Percentiles rank a stretch among this genome's conserved stretches.
These are phyloP conservation scores for Drosophila burlai DNA, from an alignment of 1,140 invertebrate species.

Conservation along the genomic window DNA sequence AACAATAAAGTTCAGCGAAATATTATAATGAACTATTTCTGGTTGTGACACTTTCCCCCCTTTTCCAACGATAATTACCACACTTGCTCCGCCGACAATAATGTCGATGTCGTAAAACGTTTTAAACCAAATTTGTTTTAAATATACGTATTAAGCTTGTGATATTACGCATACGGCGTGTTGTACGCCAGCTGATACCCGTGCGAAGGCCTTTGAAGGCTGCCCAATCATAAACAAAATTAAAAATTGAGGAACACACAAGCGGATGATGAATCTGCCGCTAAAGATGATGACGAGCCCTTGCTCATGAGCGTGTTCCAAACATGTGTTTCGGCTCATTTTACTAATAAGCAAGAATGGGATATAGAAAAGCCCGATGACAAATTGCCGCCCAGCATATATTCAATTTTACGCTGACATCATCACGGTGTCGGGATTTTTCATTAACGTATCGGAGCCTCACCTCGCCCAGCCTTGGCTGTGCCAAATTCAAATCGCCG, in stretches of 20 bases:
- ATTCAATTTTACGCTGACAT: constrained; percentile 66
- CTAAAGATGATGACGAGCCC: constrained; percentile 53
- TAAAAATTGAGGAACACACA: constrained; percentile 33
- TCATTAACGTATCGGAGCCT: constrained; percentile 39
- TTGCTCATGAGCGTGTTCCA: constrained; percentile 12
- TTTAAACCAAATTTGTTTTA: constrained; percentile 45
- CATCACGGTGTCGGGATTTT: constrained; percentile 31
- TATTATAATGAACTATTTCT: constrained; percentile 14
- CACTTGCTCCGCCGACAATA: constrained; percentile 44
- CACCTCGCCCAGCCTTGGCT: neutral
- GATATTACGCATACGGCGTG: constrained; percentile 64
- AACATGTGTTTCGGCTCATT: constrained; percentile 80
- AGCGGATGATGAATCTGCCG: constrained; percentile 69
- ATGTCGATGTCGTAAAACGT: constrained; percentile 42
- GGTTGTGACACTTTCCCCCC: constrained; percentile 7
- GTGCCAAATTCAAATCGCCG: constrained; percentile 39
- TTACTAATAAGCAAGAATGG: constrained; percentile 74
- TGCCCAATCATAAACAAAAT: constrained; percentile 54
- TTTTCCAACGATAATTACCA: constrained; percentile 17
- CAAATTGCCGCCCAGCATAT: constrained; percentile 64
- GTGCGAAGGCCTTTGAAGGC: constrained; percentile 35
- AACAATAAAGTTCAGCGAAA: neutral
- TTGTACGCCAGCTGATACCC: constrained; percentile 36
- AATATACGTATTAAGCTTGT: constrained; percentile 19
- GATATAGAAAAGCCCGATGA: constrained; percentile 54